Percentiles rank a stretch among this genome's conserved stretches.
Conservation (phyloP, 2,888 invertebrate species). For the Drosophila fungiperda region DNA sequence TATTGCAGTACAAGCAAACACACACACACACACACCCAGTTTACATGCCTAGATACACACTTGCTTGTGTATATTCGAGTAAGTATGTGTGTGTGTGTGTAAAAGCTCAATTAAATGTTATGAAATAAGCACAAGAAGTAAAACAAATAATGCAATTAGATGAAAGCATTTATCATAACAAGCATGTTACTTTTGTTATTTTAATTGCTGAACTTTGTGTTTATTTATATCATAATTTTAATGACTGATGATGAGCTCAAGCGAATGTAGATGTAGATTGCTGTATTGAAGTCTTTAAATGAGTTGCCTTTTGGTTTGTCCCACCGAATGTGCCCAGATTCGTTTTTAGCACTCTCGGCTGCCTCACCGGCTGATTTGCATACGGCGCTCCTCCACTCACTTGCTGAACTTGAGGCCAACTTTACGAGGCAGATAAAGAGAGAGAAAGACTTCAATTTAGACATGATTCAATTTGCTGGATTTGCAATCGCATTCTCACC, state of each 20-base stretch:
- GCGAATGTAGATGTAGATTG: conserved; percentile 22
- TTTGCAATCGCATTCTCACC: conserved; percentile 63
- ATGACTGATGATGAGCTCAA: conserved; percentile 44
- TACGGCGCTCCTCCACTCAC: conserved; percentile 55
- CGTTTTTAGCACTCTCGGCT: conserved; percentile 9
- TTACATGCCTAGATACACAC: neutral
- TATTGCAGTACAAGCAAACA: conserved; percentile 13
- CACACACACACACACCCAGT: conserved; percentile 4
- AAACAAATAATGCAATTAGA: conserved; percentile 29
- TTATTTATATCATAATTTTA: conserved; percentile 36
- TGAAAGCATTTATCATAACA: conserved; percentile 28
- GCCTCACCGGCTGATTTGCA: conserved; percentile 18
- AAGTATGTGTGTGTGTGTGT: neutral
- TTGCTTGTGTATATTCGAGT: neutral
- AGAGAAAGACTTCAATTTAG: neutral
- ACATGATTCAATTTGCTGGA: neutral
- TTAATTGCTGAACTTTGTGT: conserved; percentile 27
- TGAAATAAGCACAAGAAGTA: conserved; percentile 2
- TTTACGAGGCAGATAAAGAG: conserved; percentile 15
- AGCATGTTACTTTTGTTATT: conserved; percentile 14
- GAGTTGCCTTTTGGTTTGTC: conserved; percentile 23
- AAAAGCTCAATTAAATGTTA: conserved; percentile 19
- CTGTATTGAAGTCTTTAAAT: conserved; percentile 27
- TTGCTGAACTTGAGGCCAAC: conserved; percentile 75
- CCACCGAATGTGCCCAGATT: conserved; percentile 19